phyloP scores from a whole-genome alignment of 1,140 invertebrate species.

The Agrypnia vestita region DNA sequence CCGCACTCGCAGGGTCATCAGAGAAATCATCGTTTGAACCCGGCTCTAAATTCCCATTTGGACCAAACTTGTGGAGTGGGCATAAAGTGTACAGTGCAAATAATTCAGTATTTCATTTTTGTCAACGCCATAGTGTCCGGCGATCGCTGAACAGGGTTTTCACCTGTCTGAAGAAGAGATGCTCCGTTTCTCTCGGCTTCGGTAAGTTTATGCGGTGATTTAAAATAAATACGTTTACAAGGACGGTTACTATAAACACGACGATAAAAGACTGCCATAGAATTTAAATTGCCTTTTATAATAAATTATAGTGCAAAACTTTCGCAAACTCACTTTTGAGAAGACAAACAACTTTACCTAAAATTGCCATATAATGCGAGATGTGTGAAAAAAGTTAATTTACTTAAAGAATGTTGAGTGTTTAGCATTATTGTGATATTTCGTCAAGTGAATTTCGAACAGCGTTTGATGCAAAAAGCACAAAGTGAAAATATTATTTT shows the following conservation, averaged over 20 bases:
- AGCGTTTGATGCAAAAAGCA: slow-evolving; percentile 20
- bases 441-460: slow-evolving; percentile 23
- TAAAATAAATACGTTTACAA: slow-evolving; percentile 6
- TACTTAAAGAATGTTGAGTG: slow-evolving; percentile 30
- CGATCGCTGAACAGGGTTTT: too few relatives aligned
- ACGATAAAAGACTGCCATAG: slow-evolving; percentile 60
- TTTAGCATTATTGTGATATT: slow-evolving; percentile 41
- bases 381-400: slow-evolving; percentile 12
- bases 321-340: slow-evolving; percentile 18
- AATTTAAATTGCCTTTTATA: slow-evolving; percentile 57
- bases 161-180: too few relatives aligned
- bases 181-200: background rate
- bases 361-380: slow-evolving; percentile 50
- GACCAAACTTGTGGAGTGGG: slow-evolving; percentile 39
- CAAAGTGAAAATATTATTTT: slow-evolving; percentile 30
- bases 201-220: background rate
- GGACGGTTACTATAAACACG: slow-evolving; percentile 26
- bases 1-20: slow-evolving; percentile 89
- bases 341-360: slow-evolving; percentile 23
- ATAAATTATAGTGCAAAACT: slow-evolving; percentile 47
- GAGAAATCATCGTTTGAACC: slow-evolving; percentile 94
- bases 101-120: slow-evolving; percentile 23
- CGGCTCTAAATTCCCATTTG: slow-evolving; percentile 55
- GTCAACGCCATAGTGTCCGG: background rate
- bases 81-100: slow-evolving; percentile 46